Conservation (phyloP, 2,797 vertebrate genomes). For the Orientallactaga sibirica region DNA sequence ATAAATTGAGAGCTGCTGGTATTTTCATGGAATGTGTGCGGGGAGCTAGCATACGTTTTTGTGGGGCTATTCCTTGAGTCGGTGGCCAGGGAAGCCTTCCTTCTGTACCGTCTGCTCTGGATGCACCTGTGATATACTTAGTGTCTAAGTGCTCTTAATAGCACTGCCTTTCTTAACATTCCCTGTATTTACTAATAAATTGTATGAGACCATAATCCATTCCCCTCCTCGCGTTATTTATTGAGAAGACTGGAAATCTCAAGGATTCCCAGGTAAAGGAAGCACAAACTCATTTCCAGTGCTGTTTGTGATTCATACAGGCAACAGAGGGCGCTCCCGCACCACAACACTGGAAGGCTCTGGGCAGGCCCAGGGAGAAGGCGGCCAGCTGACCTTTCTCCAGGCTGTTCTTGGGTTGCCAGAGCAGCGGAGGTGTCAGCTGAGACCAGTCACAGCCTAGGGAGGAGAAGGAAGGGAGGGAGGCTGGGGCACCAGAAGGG, state of each 20-base stretch:
- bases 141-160: neutral
- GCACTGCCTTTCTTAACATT: neutral
- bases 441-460: constrained; percentile 88
- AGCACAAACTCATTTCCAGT: neutral
- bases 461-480: constrained; percentile 83
- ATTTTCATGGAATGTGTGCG: neutral
- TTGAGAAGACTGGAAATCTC: neutral
- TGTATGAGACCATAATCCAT: no score
- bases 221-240: neutral
- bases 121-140: no score
- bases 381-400: constrained; percentile 91
- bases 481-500: constrained; percentile 88
- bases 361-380: constrained; percentile 68
- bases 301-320: accelerated
- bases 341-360: constrained; percentile 59
- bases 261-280: neutral
- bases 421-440: constrained; percentile 91
- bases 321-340: constrained; percentile 90
- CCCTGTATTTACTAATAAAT: neutral
- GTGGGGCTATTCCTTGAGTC: no score
- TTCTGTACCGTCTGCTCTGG: neutral
- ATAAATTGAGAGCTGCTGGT: neutral
- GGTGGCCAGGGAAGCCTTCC: neutral
- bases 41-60: neutral
- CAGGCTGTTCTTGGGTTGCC: constrained; percentile 89